phyloP scores from a whole-genome alignment of 2,888 invertebrate species.

The Hirtodrosophila confusa region DNA sequence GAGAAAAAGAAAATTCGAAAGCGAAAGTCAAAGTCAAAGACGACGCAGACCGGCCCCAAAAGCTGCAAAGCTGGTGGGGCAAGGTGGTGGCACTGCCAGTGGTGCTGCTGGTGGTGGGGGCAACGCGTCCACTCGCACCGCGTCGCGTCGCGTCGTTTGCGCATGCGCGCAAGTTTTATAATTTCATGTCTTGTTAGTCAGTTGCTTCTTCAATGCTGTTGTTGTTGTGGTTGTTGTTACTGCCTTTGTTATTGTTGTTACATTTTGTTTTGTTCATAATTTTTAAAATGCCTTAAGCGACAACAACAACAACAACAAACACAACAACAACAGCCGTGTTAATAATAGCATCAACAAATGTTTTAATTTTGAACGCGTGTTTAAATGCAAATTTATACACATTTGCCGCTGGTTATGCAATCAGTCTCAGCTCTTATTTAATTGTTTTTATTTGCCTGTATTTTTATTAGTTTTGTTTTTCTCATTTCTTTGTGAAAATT shows the following conservation, averaged over 20 bases:
- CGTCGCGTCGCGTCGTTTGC: conserved; percentile 41
- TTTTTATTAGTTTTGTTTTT: conserved; percentile 3
- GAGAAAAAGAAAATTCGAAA: conserved; percentile 78
- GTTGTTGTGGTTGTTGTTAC: conserved; percentile 26
- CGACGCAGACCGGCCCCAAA: conserved; percentile 36
- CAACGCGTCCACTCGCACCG: conserved; percentile 15
- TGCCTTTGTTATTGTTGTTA: conserved; percentile 26
- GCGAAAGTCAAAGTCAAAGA: conserved; percentile 80
- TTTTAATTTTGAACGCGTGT: conserved; percentile 50
- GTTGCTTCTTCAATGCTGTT: conserved; percentile 9
- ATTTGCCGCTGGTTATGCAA: conserved; percentile 42
- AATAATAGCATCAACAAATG: conserved; percentile 34
- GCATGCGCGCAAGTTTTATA: conserved; percentile 69
- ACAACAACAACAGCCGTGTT: conserved; percentile 17
- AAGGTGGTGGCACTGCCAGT: neutral
- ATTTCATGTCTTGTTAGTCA: conserved; percentile 60
- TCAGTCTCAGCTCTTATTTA: conserved; percentile 40
- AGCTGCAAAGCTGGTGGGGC: neutral
- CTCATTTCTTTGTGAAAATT: conserved; percentile 25
- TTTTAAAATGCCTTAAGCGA: conserved; percentile 13
- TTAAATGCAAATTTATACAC: conserved; percentile 48
- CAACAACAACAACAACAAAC: conserved; percentile 20
- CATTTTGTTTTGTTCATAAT: conserved; percentile 32
- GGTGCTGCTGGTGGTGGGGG: neutral
- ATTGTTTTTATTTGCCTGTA: conserved; percentile 16